These are phyloP conservation scores for Pyrochroa serraticornis DNA, from an alignment of 2,888 invertebrate species.

Conservation along the genomic window DNA sequence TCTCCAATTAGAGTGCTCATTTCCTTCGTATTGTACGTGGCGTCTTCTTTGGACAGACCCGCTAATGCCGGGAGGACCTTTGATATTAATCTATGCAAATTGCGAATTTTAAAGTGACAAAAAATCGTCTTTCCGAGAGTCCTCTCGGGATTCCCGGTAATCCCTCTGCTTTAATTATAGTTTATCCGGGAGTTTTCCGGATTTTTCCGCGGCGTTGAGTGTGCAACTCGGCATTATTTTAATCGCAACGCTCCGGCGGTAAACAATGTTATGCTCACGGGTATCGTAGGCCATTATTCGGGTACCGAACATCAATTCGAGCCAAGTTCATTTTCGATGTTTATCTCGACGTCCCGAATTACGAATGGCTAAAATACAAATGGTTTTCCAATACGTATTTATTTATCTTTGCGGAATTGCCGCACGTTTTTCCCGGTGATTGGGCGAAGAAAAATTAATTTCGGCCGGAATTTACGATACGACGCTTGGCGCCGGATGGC, in stretches of 20 bases:
- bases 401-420: constrained; percentile 8
- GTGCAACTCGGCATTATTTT: neutral
- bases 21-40: constrained; percentile 19
- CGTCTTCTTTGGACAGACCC: constrained; percentile 9
- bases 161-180: constrained; percentile 15
- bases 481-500: neutral
- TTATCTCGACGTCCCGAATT: constrained; percentile 26
- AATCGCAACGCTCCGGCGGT: constrained; percentile 1
- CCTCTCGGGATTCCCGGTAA: neutral
- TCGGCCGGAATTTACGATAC: too few relatives aligned
- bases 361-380: constrained; percentile 20
- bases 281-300: constrained; percentile 2
- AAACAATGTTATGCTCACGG: constrained; percentile 4
- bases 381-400: constrained; percentile 26
- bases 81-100: constrained; percentile 20
- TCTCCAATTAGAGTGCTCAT: constrained; percentile 13
- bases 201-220: constrained; percentile 1
- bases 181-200: constrained; percentile 4
- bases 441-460: too few relatives aligned
- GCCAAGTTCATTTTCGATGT: constrained; percentile 16
- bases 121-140: constrained; percentile 3
- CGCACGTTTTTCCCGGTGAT: neutral
- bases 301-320: constrained; percentile 14
- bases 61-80: constrained; percentile 4
- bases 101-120: constrained; percentile 16